Percentiles rank a stretch among this genome's conserved stretches.
Conservation (phyloP, 2,888 invertebrate species). For the Parnassius orleans region DNA sequence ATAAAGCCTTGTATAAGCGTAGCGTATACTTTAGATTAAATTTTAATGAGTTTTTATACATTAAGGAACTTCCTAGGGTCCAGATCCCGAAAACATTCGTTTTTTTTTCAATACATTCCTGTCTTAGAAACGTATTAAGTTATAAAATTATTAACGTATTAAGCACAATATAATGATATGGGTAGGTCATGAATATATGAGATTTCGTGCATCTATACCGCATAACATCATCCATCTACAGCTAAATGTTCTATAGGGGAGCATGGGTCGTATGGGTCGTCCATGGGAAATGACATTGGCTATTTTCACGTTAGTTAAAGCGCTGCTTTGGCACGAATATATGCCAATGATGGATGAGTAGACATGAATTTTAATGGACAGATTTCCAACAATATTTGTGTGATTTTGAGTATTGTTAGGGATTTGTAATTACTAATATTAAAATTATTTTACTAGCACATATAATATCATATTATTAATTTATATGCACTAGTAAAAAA, state of each 20-base stretch:
- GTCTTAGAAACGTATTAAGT: constrained; percentile 11
- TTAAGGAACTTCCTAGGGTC: neutral
- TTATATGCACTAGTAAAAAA: too few relatives aligned
- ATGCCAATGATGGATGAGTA: constrained; percentile 22
- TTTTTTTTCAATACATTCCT: neutral
- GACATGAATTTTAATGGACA: constrained; percentile 18
- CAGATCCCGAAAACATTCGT: constrained; percentile 4
- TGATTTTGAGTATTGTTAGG: constrained; percentile 11
- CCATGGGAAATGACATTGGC: constrained; percentile 22
- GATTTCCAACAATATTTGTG: constrained; percentile 16
- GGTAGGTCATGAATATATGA: constrained; percentile 16
- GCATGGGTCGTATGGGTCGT: constrained; percentile 21
- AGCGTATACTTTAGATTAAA: neutral
- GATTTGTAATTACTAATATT: neutral
- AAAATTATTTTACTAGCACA: too few relatives aligned
- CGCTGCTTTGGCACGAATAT: constrained; percentile 12
- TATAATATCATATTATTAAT: too few relatives aligned
- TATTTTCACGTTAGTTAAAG: constrained; percentile 26
- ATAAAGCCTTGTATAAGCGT: constrained; percentile 19
- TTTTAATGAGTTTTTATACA: neutral
- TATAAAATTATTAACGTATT: neutral
- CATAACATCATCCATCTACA: constrained; percentile 21
- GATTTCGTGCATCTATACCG: constrained; percentile 24
- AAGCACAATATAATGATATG: constrained; percentile 22
- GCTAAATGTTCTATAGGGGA: constrained; percentile 15